phyloP scores from a whole-genome alignment of 2,113 vertebrate species.

The Anhinga rufa region DNA sequence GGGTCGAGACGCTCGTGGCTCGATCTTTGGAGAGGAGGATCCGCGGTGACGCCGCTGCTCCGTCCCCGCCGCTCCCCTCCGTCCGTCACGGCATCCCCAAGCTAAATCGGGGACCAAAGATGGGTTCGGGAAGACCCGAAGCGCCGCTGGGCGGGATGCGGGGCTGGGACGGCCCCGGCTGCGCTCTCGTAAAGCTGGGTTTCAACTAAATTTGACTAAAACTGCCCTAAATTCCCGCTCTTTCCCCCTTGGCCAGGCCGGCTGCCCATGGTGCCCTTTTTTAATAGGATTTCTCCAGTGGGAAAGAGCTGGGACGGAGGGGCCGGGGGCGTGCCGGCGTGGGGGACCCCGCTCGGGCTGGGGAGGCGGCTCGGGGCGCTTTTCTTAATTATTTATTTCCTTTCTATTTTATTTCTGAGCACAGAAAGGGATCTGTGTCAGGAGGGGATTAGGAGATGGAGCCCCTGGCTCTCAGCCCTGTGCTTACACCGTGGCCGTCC shows the following conservation, averaged over 20 bases:
- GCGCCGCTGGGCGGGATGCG: no score
- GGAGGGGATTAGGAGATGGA: not conserved
- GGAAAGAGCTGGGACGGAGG: no score
- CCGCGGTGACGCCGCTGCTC: not conserved
- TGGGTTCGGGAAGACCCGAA: not conserved
- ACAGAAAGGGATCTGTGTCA: not conserved
- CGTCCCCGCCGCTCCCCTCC: no score
- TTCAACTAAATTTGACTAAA: not conserved
- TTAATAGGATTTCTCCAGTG: no score
- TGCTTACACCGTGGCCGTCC: not conserved
- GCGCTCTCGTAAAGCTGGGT: no score
- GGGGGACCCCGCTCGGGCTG: not conserved
- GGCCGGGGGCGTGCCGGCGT: not conserved
- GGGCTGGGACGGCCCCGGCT: not conserved
- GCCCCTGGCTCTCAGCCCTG: not conserved
- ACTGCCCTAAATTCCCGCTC: not conserved
- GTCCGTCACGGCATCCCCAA: not conserved
- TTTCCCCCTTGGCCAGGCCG: not conserved
- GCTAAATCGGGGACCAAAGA: not conserved
- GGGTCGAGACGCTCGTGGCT: not conserved
- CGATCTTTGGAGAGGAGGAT: not conserved
- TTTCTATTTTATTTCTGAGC: not conserved
- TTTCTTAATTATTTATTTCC: no score
- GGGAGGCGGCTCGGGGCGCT: not conserved
- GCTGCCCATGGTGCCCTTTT: not conserved